These are phyloP conservation scores for Porites lutea DNA, from an alignment of 64 coral and sea anemone species.

Conservation along the genomic window DNA sequence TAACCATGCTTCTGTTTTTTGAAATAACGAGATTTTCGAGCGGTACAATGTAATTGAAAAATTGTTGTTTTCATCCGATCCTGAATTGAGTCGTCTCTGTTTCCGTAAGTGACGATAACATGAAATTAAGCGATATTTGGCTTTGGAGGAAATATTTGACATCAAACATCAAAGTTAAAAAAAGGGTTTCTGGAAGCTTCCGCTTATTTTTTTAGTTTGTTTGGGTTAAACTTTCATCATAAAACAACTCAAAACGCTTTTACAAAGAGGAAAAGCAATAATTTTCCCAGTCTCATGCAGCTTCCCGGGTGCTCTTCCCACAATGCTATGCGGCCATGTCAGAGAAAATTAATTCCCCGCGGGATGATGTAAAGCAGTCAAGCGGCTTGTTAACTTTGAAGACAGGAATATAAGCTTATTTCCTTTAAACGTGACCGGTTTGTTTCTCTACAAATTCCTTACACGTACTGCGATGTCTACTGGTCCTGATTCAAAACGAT, in stretches of 20 bases:
- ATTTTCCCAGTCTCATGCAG: neutral
- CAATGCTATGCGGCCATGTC: constrained; percentile 8
- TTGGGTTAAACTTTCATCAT: neutral
- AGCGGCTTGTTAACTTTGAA: neutral
- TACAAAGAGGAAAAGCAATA: neutral
- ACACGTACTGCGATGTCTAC: neutral
- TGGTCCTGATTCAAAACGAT: neutral
- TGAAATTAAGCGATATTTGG: constrained; percentile 15
- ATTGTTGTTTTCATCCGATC: neutral
- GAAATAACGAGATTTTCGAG: neutral
- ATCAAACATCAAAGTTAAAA: constrained; percentile 10
- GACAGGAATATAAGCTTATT: constrained; percentile 17
- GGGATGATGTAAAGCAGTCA: neutral
- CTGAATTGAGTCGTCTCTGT: neutral
- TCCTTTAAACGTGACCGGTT: constrained; percentile 41
- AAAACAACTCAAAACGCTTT: neutral
- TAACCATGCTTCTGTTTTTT: neutral
- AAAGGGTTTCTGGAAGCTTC: neutral
- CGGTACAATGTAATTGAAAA: neutral
- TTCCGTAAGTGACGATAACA: neutral
- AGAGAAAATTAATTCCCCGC: neutral
- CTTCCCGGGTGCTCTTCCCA: neutral
- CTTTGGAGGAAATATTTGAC: constrained; percentile 1
- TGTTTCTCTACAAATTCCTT: neutral
- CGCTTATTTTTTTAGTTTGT: neutral